These are phyloP conservation scores for Auanema freiburgensis DNA, from an alignment of 2,888 invertebrate genomes.

Conservation along the genomic window DNA sequence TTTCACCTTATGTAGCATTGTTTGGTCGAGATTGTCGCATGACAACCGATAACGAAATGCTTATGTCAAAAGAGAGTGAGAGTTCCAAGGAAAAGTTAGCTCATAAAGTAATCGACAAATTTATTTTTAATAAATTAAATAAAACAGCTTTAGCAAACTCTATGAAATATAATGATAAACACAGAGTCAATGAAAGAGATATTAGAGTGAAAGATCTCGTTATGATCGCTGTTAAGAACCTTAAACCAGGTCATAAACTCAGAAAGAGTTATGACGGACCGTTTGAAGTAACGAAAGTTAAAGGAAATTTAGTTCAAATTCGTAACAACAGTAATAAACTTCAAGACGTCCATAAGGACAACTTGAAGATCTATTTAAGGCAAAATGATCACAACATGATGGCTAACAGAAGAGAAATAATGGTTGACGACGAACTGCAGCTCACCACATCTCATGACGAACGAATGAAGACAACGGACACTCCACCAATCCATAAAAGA, in stretches of 20 bases:
- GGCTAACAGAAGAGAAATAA: too few species aligned
- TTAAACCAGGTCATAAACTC: not conserved
- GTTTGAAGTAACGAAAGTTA: not conserved
- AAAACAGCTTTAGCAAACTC: not conserved
- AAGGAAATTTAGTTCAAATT: not conserved
- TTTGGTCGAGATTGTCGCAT: slow-evolving; percentile 8
- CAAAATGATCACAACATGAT: too few species aligned
- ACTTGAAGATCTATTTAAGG: too few species aligned
- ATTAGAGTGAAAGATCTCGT: not conserved
- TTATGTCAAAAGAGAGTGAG: too few species aligned
- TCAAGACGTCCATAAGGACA: too few species aligned
- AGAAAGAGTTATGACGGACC: not conserved
- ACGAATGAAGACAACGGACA: too few species aligned
- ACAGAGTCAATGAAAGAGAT: not conserved
- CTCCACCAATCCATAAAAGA: too few species aligned
- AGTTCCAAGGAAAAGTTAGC: too few species aligned
- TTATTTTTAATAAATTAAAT: not conserved
- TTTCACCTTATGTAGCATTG: slow-evolving; percentile 8
- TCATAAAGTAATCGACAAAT: not conserved
- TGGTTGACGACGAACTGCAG: too few species aligned
- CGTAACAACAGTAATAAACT: too few species aligned
- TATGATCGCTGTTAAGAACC: not conserved
- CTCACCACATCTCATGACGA: too few species aligned
- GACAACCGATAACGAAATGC: slow-evolving; percentile 2
- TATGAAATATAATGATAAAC: not conserved